Evolutionary conservation across 2,888 invertebrate species (phyloP).

Genomic region (Plemyria rubiginata): DNA sequence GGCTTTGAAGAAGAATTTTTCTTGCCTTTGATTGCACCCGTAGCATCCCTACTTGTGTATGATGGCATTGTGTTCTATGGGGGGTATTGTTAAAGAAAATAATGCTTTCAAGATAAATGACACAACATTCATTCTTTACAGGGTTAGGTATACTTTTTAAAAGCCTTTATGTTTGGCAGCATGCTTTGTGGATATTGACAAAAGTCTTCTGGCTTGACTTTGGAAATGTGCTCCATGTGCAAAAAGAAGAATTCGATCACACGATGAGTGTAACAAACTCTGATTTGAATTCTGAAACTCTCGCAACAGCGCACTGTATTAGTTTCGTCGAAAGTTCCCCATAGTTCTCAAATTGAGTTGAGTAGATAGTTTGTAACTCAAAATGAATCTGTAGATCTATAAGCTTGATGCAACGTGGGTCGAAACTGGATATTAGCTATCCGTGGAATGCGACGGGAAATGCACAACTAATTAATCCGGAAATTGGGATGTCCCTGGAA

Average conservation of each 20-base stretch:
- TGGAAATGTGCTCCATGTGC: neutral
- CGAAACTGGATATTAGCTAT: conserved; percentile 16
- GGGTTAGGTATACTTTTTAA: neutral
- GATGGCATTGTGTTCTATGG: neutral
- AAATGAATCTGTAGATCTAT: conserved; percentile 20
- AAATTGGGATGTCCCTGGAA: conserved; percentile 15
- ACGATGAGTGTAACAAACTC: conserved; percentile 2
- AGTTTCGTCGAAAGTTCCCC: conserved; percentile 23
- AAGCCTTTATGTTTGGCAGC: neutral
- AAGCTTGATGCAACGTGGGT: conserved; percentile 16
- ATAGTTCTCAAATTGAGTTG: conserved; percentile 17
- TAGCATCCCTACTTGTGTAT: neutral
- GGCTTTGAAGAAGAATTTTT: neutral
- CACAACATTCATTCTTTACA: neutral
- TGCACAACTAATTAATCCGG: conserved; percentile 15
- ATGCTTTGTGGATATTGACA: neutral
- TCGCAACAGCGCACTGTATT: conserved; percentile 16
- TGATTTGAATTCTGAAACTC: conserved; percentile 18
- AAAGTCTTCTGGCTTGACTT: neutral
- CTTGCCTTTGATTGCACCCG: neutral
- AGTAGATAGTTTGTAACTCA: conserved; percentile 30
- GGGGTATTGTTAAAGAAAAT: neutral
- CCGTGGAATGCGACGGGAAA: conserved; percentile 14
- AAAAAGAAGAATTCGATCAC: neutral
- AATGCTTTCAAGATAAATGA: conserved; percentile 6